These are phyloP conservation scores for Dicentrarchus labrax DNA, from an alignment of 2,113 vertebrate genomes.

Conservation along the genomic window DNA sequence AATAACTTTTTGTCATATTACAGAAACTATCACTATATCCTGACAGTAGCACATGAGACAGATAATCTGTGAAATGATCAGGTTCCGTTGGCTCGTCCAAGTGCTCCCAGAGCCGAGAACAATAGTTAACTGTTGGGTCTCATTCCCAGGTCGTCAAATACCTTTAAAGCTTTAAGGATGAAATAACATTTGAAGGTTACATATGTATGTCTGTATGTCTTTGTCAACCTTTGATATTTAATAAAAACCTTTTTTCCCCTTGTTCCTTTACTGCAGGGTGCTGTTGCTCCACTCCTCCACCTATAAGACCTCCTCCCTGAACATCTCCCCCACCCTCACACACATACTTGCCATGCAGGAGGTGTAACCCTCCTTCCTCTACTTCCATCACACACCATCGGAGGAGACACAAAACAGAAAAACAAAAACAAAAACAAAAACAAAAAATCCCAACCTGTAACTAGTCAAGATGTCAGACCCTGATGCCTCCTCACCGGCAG, in stretches of 20 bases:
- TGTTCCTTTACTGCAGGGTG: neutral
- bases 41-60: too few species aligned
- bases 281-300: conserved; percentile 15
- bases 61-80: too few species aligned
- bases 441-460: conserved; percentile 7
- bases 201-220: neutral
- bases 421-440: neutral
- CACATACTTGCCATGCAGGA: conserved; percentile 66
- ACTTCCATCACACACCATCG: conserved; percentile 17
- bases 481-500: conserved; percentile 78
- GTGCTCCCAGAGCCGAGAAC: too few species aligned
- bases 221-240: neutral
- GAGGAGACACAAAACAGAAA: conserved; percentile 29
- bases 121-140: too few species aligned
- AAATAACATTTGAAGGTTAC: neutral
- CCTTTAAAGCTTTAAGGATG: too few species aligned
- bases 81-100: too few species aligned
- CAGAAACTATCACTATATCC: too few species aligned
- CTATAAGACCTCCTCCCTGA: conserved; percentile 5
- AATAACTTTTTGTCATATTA: too few species aligned
- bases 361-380: conserved; percentile 62
- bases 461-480: conserved; percentile 88
- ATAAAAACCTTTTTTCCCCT: neutral
- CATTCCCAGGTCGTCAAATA: too few species aligned
- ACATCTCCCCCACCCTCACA: neutral